Evolutionary conservation across 2,888 invertebrate species (phyloP).

Genomic region (Cryptocheilus praepositus): DNA sequence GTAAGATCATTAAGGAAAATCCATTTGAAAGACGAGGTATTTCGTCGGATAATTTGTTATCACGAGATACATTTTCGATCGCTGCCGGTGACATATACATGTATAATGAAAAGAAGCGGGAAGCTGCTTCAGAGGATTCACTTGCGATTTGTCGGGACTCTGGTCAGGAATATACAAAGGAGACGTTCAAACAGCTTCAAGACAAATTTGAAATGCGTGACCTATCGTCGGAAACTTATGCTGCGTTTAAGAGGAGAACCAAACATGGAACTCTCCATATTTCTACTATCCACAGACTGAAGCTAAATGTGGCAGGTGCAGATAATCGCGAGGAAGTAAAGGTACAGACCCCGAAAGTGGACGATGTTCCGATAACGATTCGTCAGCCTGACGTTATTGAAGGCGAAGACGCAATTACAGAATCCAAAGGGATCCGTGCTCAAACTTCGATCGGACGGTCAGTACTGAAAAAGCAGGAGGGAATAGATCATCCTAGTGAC

Average conservation of each 20-base stretch:
- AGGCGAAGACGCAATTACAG: slow-evolving; percentile 14
- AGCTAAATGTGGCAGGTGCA: slow-evolving; percentile 9
- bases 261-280: slow-evolving; percentile 47
- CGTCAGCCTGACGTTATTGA: background rate
- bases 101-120: slow-evolving; percentile 29
- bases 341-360: background rate
- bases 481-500: slow-evolving; percentile 64
- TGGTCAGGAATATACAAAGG: slow-evolving; percentile 45
- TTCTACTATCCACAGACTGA: slow-evolving; percentile 31
- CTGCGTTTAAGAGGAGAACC: slow-evolving; percentile 67
- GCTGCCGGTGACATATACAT: slow-evolving; percentile 27
- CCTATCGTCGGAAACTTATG: slow-evolving; percentile 65
- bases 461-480: slow-evolving; percentile 66
- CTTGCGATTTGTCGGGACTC: slow-evolving; percentile 25
- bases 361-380: background rate
- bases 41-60: slow-evolving; percentile 65
- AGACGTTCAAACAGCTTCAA: slow-evolving; percentile 64
- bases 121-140: slow-evolving; percentile 44
- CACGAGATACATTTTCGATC: slow-evolving; percentile 26
- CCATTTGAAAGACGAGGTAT: slow-evolving; percentile 63
- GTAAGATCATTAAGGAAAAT: slow-evolving; percentile 21
- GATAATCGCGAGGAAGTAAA: background rate
- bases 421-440: slow-evolving; percentile 21
- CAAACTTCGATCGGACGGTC: slow-evolving; percentile 55
- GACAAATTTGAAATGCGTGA: slow-evolving; percentile 66